These are phyloP conservation scores for Drosophila setifemur DNA, from an alignment of 1,140 invertebrate species.

Conservation along the genomic window DNA sequence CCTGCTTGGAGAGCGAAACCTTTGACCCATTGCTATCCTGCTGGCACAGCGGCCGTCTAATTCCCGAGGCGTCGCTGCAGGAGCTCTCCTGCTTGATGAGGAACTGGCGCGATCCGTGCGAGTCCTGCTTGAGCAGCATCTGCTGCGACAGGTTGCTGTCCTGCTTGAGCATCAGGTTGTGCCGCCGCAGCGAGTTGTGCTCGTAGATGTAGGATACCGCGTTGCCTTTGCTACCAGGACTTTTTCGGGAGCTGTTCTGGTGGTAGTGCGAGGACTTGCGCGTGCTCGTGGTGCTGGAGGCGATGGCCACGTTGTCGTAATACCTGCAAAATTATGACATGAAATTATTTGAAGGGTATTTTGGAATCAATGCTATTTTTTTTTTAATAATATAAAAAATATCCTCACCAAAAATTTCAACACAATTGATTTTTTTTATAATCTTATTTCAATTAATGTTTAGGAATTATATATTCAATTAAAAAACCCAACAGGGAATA, in stretches of 20 bases:
- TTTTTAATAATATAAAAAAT: too few species aligned
- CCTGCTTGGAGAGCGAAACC: slow-evolving; percentile 74
- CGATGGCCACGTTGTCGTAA: slow-evolving; percentile 92
- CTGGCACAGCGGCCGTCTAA: slow-evolving; percentile 70
- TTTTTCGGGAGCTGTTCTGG: slow-evolving; percentile 87
- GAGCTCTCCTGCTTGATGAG: slow-evolving; percentile 81
- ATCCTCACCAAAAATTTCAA: too few species aligned
- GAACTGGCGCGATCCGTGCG: slow-evolving; percentile 78
- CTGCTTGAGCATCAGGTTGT: slow-evolving; percentile 80
- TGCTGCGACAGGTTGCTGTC: slow-evolving; percentile 81
- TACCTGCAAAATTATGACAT: slow-evolving; percentile 56
- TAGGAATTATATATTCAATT: too few species aligned
- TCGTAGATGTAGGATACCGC: slow-evolving; percentile 90
- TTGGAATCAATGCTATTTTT: too few species aligned
- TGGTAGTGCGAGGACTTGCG: slow-evolving; percentile 92
- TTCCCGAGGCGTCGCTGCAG: slow-evolving; percentile 74
- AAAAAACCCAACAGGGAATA: too few species aligned
- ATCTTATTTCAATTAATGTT: too few species aligned
- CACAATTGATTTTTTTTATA: too few species aligned
- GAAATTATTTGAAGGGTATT: too few species aligned
- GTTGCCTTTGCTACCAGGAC: slow-evolving; percentile 86
- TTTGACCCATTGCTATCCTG: slow-evolving; percentile 82
- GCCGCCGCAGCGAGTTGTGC: slow-evolving; percentile 74
- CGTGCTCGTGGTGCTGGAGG: slow-evolving; percentile 91
- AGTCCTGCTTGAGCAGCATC: slow-evolving; percentile 81